phyloP scores from a whole-genome alignment of 1,140 invertebrate genomes.

The Bombus turneri region DNA sequence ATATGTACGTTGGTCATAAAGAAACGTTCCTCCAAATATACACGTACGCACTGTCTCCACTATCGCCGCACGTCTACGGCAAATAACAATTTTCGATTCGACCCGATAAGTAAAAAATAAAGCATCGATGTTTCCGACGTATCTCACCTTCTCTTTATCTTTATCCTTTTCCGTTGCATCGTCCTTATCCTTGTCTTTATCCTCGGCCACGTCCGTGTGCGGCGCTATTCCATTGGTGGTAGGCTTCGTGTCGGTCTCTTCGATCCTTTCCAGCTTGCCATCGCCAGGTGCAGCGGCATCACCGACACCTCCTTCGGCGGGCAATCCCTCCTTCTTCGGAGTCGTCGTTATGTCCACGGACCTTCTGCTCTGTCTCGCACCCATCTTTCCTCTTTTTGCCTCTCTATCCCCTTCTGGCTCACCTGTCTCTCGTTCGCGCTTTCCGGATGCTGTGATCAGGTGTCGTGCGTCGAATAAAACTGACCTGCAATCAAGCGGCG shows the following conservation, averaged over 20 bases:
- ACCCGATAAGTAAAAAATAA: neutral
- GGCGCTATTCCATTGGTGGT: constrained; percentile 87
- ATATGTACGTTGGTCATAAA: neutral
- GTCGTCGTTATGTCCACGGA: constrained; percentile 92
- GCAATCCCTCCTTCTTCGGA: constrained; percentile 87
- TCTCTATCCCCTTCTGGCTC: constrained; percentile 58
- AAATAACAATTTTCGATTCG: neutral
- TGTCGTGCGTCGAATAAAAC: constrained; percentile 46
- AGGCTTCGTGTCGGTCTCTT: constrained; percentile 87
- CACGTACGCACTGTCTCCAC: too few species aligned
- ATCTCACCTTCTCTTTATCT: constrained; percentile 69
- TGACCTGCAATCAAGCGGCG: constrained; percentile 52
- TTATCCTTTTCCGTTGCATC: constrained; percentile 86
- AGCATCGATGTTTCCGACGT: neutral
- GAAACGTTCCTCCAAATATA: neutral
- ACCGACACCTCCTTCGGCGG: constrained; percentile 83
- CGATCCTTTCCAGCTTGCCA: constrained; percentile 87
- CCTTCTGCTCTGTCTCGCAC: constrained; percentile 92
- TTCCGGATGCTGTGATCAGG: constrained; percentile 43
- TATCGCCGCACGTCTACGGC: fast-evolving
- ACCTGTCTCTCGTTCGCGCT: constrained; percentile 32
- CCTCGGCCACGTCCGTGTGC: constrained; percentile 85
- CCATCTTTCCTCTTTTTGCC: constrained; percentile 84
- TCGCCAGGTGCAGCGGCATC: constrained; percentile 85
- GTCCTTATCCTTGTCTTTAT: constrained; percentile 87